These are phyloP conservation scores for Drosophila nr. perissopoda DNA, from an alignment of 2,888 invertebrate genomes.

Conservation along the genomic window DNA sequence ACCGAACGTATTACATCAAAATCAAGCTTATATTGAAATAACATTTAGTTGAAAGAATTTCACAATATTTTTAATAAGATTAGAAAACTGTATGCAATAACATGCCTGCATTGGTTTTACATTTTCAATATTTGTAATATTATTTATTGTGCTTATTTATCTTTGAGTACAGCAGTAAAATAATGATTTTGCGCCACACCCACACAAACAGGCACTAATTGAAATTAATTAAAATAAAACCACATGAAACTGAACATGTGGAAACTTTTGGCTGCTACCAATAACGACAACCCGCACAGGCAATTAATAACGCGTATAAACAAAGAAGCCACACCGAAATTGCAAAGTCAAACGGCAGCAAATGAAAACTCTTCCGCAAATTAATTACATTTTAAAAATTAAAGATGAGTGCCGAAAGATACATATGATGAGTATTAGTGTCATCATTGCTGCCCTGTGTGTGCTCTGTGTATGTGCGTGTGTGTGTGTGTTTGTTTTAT, in stretches of 20 bases:
- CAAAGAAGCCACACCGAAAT: slow-evolving; percentile 31
- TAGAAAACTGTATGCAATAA: neutral
- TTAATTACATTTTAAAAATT: slow-evolving; percentile 73
- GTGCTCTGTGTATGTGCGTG: slow-evolving; percentile 1
- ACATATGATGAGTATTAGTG: slow-evolving; percentile 1
- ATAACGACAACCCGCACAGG: slow-evolving; percentile 43
- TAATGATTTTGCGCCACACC: slow-evolving; percentile 11
- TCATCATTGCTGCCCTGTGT: neutral
- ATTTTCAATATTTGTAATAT: neutral
- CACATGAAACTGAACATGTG: slow-evolving; percentile 47
- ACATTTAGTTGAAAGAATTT: neutral
- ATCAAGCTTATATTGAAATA: neutral
- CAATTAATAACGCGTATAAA: slow-evolving; percentile 53
- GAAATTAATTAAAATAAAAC: slow-evolving; percentile 73
- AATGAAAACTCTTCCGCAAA: slow-evolving; percentile 63
- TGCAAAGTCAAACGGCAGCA: slow-evolving; percentile 59
- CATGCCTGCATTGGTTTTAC: neutral
- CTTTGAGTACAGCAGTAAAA: neutral
- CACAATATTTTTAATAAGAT: neutral
- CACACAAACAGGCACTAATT: slow-evolving; percentile 36
- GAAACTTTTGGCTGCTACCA: slow-evolving; percentile 38
- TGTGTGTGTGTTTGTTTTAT: slow-evolving; percentile 20
- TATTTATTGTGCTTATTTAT: neutral
- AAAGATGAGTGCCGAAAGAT: slow-evolving; percentile 42
- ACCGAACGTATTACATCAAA: too few relatives aligned